Evolutionary conservation across 1,140 invertebrate species (phyloP).

Genomic region (Meloidogyne floridensis): DNA sequence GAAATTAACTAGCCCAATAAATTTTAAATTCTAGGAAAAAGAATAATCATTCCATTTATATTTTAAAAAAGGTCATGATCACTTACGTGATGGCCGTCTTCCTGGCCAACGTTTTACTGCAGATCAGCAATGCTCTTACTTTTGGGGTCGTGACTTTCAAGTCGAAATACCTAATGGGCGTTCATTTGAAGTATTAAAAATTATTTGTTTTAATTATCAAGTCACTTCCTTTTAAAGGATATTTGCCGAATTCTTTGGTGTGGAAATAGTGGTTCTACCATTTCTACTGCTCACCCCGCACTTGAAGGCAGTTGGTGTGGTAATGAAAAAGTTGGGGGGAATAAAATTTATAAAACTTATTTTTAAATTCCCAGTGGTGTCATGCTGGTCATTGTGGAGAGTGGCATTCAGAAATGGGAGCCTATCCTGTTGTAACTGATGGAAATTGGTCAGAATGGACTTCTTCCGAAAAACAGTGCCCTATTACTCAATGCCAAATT

Average conservation of each 20-base stretch:
- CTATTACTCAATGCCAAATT: constrained; percentile 62
- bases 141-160: constrained; percentile 63
- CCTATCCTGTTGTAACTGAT: constrained; percentile 48
- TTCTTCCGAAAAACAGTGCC: constrained; percentile 58
- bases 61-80: constrained; percentile 49
- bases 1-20: too few species aligned
- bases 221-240: constrained; percentile 50
- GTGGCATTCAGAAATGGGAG: constrained; percentile 40
- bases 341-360: neutral
- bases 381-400: constrained; percentile 57
- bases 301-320: constrained; percentile 65
- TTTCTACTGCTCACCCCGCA: constrained; percentile 64
- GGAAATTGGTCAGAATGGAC: constrained; percentile 63
- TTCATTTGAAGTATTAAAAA: constrained; percentile 46
- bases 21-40: too few species aligned
- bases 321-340: constrained; percentile 45
- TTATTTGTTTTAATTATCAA: neutral
- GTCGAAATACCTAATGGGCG: constrained; percentile 63
- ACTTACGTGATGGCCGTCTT: constrained; percentile 57
- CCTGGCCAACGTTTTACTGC: constrained; percentile 63
- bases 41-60: neutral
- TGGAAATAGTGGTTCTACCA: constrained; percentile 63
- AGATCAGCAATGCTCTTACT: constrained; percentile 66
- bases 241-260: constrained; percentile 66
- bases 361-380: constrained; percentile 56